Evolutionary conservation across 2,113 vertebrate genomes (phyloP), one percentile per base, ranked within the genome.

Genomic region (Calyptomena viridis): DNA sequence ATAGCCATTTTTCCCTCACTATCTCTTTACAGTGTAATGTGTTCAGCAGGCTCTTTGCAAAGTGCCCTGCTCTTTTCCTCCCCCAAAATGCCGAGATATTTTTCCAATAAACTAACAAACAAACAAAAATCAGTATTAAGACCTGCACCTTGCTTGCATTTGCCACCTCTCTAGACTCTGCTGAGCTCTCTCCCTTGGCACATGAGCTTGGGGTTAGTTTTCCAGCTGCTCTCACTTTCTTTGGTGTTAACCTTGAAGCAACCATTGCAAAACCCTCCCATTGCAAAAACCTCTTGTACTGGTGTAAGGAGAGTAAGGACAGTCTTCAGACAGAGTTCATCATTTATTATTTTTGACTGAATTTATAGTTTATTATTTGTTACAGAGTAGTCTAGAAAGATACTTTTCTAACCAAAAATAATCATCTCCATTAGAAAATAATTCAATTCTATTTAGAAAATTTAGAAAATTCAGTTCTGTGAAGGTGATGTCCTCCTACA

Each of bases 391-490:
- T n/a, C 39, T 44, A 56, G 19, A 64, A 6, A 47, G 22, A 8
- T 81, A 14, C 24, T 33, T 42, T 56, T 64, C 46, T 64, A 15
- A 62, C 22, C 35, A 91, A 80, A 87, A 85, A 15, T n/a, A 79
- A 79, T 44, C 4, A 42, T 16, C 22, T 87, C 72, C 39, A 67
- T 76, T 69, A 91, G 31, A 84, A 94, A 90, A 73, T 40, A 90
- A 68, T 44, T 20, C 0, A 0, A 25, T 60, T 53, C 23, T 67
- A 9, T 39, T 44, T 52, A 19, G 19, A 67, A 82, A 89, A 9
- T 39, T 44, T 52, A 19, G 19, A 67, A 82, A 89, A 59, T n/a
- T 24, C 0, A 1, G 4, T 68, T 56, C 28, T 66, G 5, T 39
- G 4, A 83, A 73, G 31, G 9, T 1, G 1, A 66, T 80, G 66